A percentile compares a stretch with the other conserved stretches of the same genome.
Conservation (phyloP, 2,888 invertebrate genomes). For the Cryptocheilus praepositus region DNA sequence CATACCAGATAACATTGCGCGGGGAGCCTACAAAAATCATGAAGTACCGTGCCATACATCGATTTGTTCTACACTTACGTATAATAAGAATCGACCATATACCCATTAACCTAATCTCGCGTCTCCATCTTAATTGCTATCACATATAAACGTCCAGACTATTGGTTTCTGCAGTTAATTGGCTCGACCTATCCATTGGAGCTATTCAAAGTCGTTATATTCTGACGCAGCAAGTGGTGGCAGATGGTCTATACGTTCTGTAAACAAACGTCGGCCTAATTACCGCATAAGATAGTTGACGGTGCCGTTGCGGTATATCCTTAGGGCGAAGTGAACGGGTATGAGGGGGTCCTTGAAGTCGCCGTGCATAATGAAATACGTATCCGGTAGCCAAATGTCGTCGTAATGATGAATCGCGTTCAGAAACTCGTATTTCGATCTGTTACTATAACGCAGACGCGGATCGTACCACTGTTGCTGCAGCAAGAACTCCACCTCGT, state of each 20-base stretch:
- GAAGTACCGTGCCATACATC: too few relatives aligned
- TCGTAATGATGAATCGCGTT: constrained; percentile 96
- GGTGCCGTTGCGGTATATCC: constrained; percentile 94
- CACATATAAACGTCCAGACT: too few relatives aligned
- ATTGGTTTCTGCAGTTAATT: too few relatives aligned
- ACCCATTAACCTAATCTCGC: too few relatives aligned
- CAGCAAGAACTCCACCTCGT: constrained; percentile 95
- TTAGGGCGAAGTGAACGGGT: constrained; percentile 93
- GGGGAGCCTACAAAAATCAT: too few relatives aligned
- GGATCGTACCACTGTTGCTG: constrained; percentile 97
- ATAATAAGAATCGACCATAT: too few relatives aligned
- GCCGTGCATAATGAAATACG: constrained; percentile 97
- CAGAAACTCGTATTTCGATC: constrained; percentile 90
- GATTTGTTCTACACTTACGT: too few relatives aligned
- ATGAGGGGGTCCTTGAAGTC: constrained; percentile 96
- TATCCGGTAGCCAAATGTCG: constrained; percentile 95
- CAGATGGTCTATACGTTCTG: too few relatives aligned
- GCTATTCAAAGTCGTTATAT: not conserved
- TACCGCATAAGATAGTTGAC: constrained; percentile 95
- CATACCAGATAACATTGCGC: too few relatives aligned
- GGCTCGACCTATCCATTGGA: too few relatives aligned
- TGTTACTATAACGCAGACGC: constrained; percentile 90
- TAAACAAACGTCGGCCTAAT: not conserved
- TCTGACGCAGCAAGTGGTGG: not conserved
- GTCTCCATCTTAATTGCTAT: too few relatives aligned